Evolutionary conservation across 2,888 invertebrate genomes (phyloP), one percentile per base, ranked within the genome.

Genomic region (Euspilapteryx auroguttella): DNA sequence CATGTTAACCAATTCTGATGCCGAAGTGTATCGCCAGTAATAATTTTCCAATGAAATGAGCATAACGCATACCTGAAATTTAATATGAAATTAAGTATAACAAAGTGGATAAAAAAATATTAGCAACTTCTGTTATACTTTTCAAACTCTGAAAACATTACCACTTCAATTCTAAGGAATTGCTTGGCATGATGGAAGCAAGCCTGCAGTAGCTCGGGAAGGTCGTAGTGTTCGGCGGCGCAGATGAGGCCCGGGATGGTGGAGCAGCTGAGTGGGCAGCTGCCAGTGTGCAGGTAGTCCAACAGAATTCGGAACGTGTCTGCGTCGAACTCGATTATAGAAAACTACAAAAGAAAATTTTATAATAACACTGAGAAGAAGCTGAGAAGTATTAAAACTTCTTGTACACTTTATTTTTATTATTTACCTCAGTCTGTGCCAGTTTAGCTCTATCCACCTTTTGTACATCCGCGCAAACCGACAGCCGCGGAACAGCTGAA

Each of bases 151-250:
- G n/a, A n/a, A n/a, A n/a, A n/a, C n/a, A n/a, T n/a, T 54, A 90
- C 94, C 49, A 94, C 90, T 69, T 94, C 93, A 57, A 93, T 90
- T 43, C 93, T 81, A 21, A 94, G 79, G 59, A 93, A 94, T 59
- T 94, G 94, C 57, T 94, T 94, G 45, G 94, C 93, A 49, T 94
- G 94, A 55, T 94, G 94, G 73, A 94, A 94, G 68, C 94, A 94
- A 8, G 94, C 94, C 54, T 94, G 94, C 34, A 94, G 77, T 30
- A 94, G 76, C 55, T 94, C 94, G 0, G 94, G 94, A 34, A 94
- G 77, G 63, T 94, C 94, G 58, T 94, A 94, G 56, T 94, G 94
- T 49, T 94, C 94, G 1, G 94, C 94, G 1, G 94, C 94, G 55
- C 94, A 94, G 39, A 94, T 91, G 15, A 94, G 80, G 1, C 94